Evolutionary conservation across 2,113 vertebrate genomes (phyloP).

Genomic region (Sander lucioperca): DNA sequence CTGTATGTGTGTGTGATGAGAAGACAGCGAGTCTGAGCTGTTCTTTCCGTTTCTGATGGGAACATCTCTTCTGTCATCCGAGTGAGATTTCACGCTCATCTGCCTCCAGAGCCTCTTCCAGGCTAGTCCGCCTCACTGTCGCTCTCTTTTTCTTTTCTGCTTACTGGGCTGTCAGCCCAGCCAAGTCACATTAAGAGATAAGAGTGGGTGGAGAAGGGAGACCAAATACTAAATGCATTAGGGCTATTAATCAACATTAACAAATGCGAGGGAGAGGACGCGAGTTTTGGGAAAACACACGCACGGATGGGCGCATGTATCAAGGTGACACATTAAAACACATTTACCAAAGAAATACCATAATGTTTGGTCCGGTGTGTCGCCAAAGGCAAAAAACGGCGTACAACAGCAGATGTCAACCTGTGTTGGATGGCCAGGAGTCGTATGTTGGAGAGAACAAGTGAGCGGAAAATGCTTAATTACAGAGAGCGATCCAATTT

Average conservation of each 20-base stretch:
- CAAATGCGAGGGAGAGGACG: constrained; percentile 70
- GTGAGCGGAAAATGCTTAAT: constrained; percentile 49
- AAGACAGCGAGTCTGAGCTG: constrained; percentile 47
- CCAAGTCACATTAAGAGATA: constrained; percentile 80
- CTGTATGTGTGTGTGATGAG: constrained; percentile 36
- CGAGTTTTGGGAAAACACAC: constrained; percentile 71
- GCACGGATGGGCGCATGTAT: constrained; percentile 70
- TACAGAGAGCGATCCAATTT: constrained; percentile 27
- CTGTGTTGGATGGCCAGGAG: constrained; percentile 68
- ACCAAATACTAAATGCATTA: constrained; percentile 79
- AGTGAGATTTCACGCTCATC: constrained; percentile 74
- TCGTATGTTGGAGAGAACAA: constrained; percentile 51
- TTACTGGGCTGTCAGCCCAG: constrained; percentile 77
- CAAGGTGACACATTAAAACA: constrained; percentile 81
- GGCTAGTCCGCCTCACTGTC: constrained; percentile 60
- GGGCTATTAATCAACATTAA: constrained; percentile 83
- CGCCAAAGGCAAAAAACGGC: constrained; percentile 70
- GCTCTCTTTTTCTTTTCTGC: constrained; percentile 62
- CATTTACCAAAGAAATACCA: constrained; percentile 75
- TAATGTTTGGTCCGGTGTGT: constrained; percentile 75
- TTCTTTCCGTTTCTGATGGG: constrained; percentile 61
- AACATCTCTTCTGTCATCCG: constrained; percentile 69
- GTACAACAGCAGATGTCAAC: constrained; percentile 76
- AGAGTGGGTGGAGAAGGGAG: constrained; percentile 79
- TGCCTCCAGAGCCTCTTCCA: constrained; percentile 64